Evolutionary conservation across 2,113 vertebrate genomes (phyloP).

Genomic region (Pseudopipra pipra): DNA sequence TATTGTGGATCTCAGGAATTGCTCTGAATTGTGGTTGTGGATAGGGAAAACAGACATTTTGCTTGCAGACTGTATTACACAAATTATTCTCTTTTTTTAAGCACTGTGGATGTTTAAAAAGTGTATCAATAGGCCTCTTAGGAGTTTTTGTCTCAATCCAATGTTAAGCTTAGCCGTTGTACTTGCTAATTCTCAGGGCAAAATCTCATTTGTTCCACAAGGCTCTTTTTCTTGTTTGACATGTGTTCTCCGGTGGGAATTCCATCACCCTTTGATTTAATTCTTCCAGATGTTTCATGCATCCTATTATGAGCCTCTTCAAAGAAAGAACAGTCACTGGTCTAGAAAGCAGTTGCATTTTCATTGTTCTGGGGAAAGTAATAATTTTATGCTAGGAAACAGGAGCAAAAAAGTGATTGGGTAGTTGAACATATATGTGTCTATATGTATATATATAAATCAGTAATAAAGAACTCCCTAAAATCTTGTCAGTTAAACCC

Average conservation of each 20-base stretch:
- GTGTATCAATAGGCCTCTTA: constrained; percentile 30
- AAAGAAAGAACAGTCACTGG: constrained; percentile 50
- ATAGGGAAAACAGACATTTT: constrained; percentile 25
- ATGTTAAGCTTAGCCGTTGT: constrained; percentile 33
- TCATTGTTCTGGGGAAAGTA: constrained; percentile 52
- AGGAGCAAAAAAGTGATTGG: constrained; percentile 45
- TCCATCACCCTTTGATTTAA: constrained; percentile 71
- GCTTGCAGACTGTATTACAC: neutral
- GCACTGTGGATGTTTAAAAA: neutral
- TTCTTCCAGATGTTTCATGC: constrained; percentile 74
- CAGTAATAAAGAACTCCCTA: constrained; percentile 54
- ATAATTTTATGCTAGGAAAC: constrained; percentile 58
- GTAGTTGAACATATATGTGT: constrained; percentile 40
- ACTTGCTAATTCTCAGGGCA: constrained; percentile 62
- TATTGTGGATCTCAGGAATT: neutral
- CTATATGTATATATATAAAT: constrained; percentile 46
- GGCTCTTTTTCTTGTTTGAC: constrained; percentile 66
- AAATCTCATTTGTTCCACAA: constrained; percentile 69
- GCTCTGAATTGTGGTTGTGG: neutral
- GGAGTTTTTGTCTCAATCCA: constrained; percentile 52
- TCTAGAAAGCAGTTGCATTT: constrained; percentile 49
- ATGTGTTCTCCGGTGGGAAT: constrained; percentile 64
- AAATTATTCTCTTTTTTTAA: neutral
- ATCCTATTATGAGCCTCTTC: constrained; percentile 63
- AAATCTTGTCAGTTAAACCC: constrained; percentile 50